Percentiles rank a stretch among this genome's conserved stretches.
phyloP scores from a whole-genome alignment of 2,888 invertebrate species.

The Patella caerulea region DNA sequence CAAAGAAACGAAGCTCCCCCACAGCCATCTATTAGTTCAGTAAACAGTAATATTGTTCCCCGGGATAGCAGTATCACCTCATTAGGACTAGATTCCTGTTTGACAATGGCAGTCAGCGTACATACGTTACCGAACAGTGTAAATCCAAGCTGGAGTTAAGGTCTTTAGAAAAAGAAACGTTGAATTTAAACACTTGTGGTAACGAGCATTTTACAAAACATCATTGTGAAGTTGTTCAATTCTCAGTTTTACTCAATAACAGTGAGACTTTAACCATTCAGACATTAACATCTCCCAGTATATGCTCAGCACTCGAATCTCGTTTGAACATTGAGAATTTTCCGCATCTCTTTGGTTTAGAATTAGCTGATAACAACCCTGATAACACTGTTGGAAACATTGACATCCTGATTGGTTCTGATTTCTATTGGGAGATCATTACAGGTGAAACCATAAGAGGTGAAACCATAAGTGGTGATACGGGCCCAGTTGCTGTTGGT shows the following conservation, averaged over 20 bases:
- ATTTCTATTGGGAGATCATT: not conserved
- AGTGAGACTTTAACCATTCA: no score
- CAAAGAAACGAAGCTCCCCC: not conserved
- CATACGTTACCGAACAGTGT: not conserved
- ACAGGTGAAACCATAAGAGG: not conserved
- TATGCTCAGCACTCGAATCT: not conserved
- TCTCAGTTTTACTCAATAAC: no score
- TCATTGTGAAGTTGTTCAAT: no score
- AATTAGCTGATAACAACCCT: not conserved
- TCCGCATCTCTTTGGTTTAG: not conserved
- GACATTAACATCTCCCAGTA: not conserved
- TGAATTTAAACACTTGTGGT: no score
- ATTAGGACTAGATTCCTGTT: not conserved
- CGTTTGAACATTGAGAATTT: not conserved
- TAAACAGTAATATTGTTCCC: not conserved
- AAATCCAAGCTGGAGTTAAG: not conserved
- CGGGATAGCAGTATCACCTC: not conserved
- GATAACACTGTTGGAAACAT: not conserved
- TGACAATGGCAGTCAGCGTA: conserved; percentile 15
- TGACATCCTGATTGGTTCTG: conserved; percentile 5
- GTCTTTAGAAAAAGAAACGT: no score
- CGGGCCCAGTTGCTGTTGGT: not conserved
- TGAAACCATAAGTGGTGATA: not conserved
- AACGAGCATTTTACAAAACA: no score
- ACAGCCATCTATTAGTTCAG: not conserved